Evolutionary conservation across 2,113 vertebrate species (phyloP).

Genomic region (Platanista minor): DNA sequence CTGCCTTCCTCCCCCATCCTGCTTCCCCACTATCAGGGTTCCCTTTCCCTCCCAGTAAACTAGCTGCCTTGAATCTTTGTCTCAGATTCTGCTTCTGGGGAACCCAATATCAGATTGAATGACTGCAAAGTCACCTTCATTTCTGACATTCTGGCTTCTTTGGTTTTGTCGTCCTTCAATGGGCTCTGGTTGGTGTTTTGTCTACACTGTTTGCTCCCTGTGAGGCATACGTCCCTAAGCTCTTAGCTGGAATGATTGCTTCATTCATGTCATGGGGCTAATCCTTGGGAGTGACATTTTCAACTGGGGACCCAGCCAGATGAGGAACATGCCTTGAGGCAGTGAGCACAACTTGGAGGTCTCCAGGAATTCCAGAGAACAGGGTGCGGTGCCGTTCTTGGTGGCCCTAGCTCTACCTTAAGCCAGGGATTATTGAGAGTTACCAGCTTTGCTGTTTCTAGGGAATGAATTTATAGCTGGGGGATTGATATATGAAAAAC

Average conservation of each 20-base stretch:
- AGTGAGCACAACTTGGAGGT: neutral
- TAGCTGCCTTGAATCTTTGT: neutral
- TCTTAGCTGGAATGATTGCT: neutral
- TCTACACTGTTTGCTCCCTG: neutral
- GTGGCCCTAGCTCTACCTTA: neutral
- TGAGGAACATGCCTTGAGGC: neutral
- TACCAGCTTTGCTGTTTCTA: slow-evolving; percentile 62
- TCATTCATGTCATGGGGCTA: neutral
- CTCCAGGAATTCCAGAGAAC: neutral
- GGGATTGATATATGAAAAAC: slow-evolving; percentile 49
- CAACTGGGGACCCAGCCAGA: neutral
- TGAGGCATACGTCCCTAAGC: neutral
- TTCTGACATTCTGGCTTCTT: neutral
- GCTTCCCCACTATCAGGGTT: neutral
- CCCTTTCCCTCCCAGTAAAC: neutral
- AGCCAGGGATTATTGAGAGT: slow-evolving; percentile 52
- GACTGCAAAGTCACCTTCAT: neutral
- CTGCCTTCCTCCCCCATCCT: neutral
- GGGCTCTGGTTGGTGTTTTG: slow-evolving; percentile 5
- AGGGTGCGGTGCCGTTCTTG: neutral
- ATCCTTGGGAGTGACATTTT: neutral
- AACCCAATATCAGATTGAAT: neutral
- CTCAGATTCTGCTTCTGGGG: neutral
- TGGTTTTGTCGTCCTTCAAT: neutral
- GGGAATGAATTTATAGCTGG: slow-evolving; percentile 51